These are phyloP conservation scores for Onychomys leucogaster DNA, from an alignment of 2,797 vertebrate species.

Conservation along the genomic window DNA sequence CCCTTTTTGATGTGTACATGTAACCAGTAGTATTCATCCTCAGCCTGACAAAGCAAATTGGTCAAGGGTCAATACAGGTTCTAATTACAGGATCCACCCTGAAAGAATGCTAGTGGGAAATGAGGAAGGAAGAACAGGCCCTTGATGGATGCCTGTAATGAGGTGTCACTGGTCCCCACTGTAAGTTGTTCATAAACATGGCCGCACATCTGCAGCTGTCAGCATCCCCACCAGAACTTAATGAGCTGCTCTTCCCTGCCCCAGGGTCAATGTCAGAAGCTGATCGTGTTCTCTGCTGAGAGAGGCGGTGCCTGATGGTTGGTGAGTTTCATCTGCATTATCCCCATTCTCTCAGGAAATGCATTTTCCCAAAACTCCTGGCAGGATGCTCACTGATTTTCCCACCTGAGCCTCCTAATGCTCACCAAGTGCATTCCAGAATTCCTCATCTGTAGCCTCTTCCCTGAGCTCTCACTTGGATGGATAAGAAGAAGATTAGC, in stretches of 20 bases:
- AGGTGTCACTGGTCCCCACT: constrained; percentile 82
- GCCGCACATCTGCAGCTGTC: constrained; percentile 82
- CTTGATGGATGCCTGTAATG: constrained; percentile 75
- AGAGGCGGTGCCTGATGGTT: constrained; percentile 76
- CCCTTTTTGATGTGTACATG: constrained; percentile 3
- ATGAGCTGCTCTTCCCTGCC: constrained; percentile 86
- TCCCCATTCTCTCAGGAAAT: constrained; percentile 81
- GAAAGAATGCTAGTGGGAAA: constrained; percentile 75
- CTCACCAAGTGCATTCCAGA: not conserved
- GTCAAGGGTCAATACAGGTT: constrained; percentile 75
- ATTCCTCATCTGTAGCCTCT: not conserved
- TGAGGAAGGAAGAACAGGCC: constrained; percentile 67
- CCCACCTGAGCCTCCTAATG: not conserved
- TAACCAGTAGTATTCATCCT: constrained; percentile 41
- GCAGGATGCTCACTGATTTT: not conserved
- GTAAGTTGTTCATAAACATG: constrained; percentile 86
- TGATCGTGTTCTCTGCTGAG: constrained; percentile 82
- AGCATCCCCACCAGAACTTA: constrained; percentile 85
- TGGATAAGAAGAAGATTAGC: not conserved
- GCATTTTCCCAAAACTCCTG: constrained; percentile 77
- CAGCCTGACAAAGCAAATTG: constrained; percentile 78
- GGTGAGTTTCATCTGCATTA: constrained; percentile 79
- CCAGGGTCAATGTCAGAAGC: constrained; percentile 84
- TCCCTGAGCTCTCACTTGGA: not conserved
- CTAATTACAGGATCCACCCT: constrained; percentile 77